A percentile compares a stretch with the other conserved stretches of the same genome.
phyloP scores from a whole-genome alignment of 2,888 invertebrate genomes.

The Pristionchus exspectatus region DNA sequence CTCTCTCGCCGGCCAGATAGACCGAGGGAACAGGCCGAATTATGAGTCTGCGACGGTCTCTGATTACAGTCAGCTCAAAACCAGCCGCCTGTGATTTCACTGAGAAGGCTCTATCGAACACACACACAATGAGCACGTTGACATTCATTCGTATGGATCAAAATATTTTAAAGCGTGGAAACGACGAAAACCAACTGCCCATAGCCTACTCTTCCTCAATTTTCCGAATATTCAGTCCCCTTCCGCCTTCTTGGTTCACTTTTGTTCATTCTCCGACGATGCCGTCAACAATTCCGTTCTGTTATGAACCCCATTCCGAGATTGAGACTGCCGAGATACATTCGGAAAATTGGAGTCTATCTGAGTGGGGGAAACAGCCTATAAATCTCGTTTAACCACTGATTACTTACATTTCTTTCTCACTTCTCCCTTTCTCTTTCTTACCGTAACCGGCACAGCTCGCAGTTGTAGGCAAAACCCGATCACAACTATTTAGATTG shows the following conservation, averaged over 20 bases:
- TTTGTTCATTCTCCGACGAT: background rate
- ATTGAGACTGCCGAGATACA: conserved; percentile 27
- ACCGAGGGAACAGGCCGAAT: background rate
- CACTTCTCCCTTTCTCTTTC: background rate
- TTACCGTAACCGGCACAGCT: background rate
- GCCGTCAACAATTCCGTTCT: background rate
- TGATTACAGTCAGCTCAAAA: background rate
- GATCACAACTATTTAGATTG: too few relatives aligned
- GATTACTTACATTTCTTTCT: background rate
- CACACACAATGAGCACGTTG: too few relatives aligned
- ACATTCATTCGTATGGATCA: too few relatives aligned
- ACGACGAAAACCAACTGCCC: background rate
- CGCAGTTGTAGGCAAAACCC: background rate
- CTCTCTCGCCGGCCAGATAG: background rate
- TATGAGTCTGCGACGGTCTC: background rate
- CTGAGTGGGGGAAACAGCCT: background rate
- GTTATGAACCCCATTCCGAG: conserved; percentile 40
- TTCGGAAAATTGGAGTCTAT: conserved; percentile 24
- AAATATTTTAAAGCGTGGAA: background rate
- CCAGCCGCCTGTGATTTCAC: background rate
- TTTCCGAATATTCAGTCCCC: background rate
- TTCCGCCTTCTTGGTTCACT: background rate
- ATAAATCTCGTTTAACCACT: conserved; percentile 8
- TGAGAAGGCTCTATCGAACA: background rate
- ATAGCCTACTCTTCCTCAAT: background rate